Evolutionary conservation across 2,888 invertebrate genomes (phyloP).

Genomic region (Ischnus inquisitorius): DNA sequence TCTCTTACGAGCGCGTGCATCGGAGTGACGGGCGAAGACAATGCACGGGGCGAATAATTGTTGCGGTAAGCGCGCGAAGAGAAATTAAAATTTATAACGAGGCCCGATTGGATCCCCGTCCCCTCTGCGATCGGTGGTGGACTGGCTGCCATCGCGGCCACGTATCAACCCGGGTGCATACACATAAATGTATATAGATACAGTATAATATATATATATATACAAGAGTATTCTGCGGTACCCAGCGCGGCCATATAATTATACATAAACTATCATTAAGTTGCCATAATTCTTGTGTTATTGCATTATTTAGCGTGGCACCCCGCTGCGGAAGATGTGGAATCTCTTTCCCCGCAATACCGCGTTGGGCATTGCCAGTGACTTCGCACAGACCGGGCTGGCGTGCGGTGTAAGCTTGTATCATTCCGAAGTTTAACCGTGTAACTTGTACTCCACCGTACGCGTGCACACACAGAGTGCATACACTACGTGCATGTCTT

Average conservation of each 20-base stretch:
- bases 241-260: conserved; percentile 78
- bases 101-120: conserved; percentile 13
- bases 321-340: conserved; percentile 80
- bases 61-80: conserved; percentile 5
- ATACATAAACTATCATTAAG: conserved; percentile 84
- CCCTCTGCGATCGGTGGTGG: conserved; percentile 25
- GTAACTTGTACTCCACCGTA: conserved; percentile 61
- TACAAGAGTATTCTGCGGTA: conserved; percentile 36
- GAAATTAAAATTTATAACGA: conserved; percentile 64
- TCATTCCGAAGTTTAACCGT: conserved; percentile 57
- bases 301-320: conserved; percentile 84
- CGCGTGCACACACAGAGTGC: conserved; percentile 44
- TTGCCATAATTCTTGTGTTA: conserved; percentile 84
- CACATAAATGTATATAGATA: conserved; percentile 28
- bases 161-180: conserved; percentile 16
- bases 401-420: conserved; percentile 67
- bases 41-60: conserved; percentile 41
- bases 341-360: conserved; percentile 74
- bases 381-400: conserved; percentile 57
- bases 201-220: conserved; percentile 3
- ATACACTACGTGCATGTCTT: conserved; percentile 28
- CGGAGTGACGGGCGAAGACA: conserved; percentile 35
- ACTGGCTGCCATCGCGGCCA: conserved; percentile 16
- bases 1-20: conserved; percentile 36
- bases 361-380: conserved; percentile 20